phyloP scores from a whole-genome alignment of 2,797 vertebrate genomes.

The Bucorvus abyssinicus region DNA sequence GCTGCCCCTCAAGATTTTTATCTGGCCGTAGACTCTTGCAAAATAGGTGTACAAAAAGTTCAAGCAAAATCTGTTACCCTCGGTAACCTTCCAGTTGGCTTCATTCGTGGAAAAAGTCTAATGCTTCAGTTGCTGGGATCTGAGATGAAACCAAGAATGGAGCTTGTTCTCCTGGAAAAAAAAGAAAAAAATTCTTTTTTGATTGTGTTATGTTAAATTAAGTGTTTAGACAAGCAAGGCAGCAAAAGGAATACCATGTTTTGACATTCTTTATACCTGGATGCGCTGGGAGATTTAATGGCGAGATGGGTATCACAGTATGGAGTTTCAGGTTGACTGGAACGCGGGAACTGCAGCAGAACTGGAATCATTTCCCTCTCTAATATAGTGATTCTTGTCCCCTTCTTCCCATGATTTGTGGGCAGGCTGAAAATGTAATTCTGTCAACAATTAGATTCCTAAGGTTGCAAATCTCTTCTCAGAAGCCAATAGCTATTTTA shows the following conservation, averaged over 20 bases:
- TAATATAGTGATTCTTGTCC: not conserved
- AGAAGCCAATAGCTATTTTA: not conserved
- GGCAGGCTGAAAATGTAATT: not conserved
- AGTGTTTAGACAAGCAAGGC: not conserved
- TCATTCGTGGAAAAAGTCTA: not conserved
- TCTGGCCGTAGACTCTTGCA: not conserved
- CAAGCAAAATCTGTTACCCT: not conserved
- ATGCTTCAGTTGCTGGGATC: not conserved
- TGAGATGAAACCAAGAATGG: not conserved
- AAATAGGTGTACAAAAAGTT: not conserved
- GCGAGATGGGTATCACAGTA: fast-evolving
- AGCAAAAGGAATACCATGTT: not conserved
- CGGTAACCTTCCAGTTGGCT: not conserved
- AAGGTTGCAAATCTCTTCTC: not conserved
- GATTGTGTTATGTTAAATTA: not conserved
- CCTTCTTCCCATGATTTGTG: fast-evolving
- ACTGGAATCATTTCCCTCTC: not conserved
- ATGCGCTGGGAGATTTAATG: not conserved
- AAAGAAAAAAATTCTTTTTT: not conserved
- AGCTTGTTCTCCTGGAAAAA: not conserved
- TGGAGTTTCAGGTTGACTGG: not conserved
- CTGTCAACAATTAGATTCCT: not conserved
- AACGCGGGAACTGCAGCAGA: not conserved
- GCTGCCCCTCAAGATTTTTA: not conserved
- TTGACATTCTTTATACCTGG: not conserved